Evolutionary conservation across 2,888 invertebrate species (phyloP), one percentile per base, ranked within the genome.

Genomic region (Rhamnusium bicolor): DNA sequence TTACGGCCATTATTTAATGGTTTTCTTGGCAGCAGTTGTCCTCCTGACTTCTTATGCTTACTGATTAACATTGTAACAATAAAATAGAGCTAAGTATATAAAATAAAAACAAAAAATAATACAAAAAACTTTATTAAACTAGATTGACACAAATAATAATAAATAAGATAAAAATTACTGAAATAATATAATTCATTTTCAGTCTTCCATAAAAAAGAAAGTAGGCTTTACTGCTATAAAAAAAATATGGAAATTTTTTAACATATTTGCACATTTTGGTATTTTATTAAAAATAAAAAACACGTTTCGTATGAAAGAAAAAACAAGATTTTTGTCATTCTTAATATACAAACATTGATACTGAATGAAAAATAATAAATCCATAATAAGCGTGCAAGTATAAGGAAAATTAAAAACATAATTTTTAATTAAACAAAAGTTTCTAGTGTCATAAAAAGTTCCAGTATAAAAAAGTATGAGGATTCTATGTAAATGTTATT

Each of bases 201-300:
- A 62, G 61, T 62, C 61, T 62, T 62, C 61, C 61, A 62, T 62
- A 62, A 62, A 62, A n/a, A 56, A 56, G 19, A 53, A 53, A 53
- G 8, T 21, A 2, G 24, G 24, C 21, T 24, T n/a, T n/a, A 3
- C 10, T 14, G 40, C 40, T 40, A 40, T 14, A 12, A 40, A 24
- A n/a, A n/a, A 40, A 40, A 40, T 12, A 40, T 40, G 40, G 40
- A 40, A 40, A 40, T 40, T 14, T 14, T 40, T 40, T 40, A 40
- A 19, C 19, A 53, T 53, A 53, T 53, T 21, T n/a, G 21, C n/a
- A 19, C 53, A 53, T 18, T 12, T 2, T 32, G 1, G 10, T 21
- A 53, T 18, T 12, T 12, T 32, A 12, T 10, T 40, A 40, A 40
- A 40, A 40, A 40, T 12, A 40, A 16, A 49, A n/a, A 0, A 49